phyloP scores from a whole-genome alignment of 2,797 vertebrate genomes.

The Esox lucius region DNA sequence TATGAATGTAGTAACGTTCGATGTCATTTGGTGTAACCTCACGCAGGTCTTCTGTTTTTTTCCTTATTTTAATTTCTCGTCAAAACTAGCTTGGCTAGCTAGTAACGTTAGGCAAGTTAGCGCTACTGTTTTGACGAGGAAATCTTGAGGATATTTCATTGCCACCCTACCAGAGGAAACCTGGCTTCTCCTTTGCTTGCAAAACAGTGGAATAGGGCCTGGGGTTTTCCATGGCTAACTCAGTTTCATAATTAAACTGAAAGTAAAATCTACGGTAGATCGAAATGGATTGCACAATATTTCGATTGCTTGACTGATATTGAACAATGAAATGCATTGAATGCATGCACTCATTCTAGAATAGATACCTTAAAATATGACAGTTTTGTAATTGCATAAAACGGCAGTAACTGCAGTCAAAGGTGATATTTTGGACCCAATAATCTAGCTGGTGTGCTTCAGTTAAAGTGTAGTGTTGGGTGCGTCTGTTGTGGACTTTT shows the following conservation, averaged over 20 bases:
- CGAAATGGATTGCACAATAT: neutral
- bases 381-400: no score
- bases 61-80: neutral
- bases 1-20: neutral
- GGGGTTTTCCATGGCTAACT: neutral
- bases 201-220: neutral
- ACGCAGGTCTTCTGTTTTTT: neutral
- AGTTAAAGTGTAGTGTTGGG: no score
- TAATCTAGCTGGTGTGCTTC: no score
- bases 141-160: neutral
- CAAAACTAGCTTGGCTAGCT: no score
- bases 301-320: conserved; percentile 12
- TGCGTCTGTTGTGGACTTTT: no score
- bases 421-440: no score
- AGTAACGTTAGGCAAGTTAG: neutral
- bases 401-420: no score
- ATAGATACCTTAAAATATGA: no score
- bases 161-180: neutral
- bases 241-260: conserved; percentile 19
- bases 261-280: conserved; percentile 17
- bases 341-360: neutral
- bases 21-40: neutral
- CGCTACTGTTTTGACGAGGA: neutral
- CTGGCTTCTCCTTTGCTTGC: neutral
- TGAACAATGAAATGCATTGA: neutral